phyloP scores from a whole-genome alignment of 2,888 invertebrate species.

The Euzetes globulus region DNA sequence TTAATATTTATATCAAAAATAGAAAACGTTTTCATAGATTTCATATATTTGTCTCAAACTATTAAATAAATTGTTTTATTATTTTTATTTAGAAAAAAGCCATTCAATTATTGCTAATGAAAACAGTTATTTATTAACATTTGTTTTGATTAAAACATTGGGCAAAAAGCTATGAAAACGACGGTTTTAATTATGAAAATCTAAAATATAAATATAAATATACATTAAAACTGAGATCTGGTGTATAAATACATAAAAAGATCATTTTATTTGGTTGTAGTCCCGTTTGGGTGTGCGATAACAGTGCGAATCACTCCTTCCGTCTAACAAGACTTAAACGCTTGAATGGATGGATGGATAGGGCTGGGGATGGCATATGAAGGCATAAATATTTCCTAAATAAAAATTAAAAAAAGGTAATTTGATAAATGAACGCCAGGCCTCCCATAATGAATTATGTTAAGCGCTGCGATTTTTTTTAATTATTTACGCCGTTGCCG shows the following conservation, averaged over 20 bases:
- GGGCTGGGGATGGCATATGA: background rate
- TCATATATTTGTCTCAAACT: no score
- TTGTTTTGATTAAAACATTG: background rate
- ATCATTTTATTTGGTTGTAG: background rate
- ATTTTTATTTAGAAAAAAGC: no score
- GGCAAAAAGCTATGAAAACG: background rate
- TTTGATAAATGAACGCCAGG: background rate
- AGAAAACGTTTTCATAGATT: no score
- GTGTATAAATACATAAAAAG: background rate
- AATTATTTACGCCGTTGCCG: background rate
- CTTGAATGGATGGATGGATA: background rate
- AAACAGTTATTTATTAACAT: background rate
- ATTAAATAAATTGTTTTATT: no score
- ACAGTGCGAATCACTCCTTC: constrained; percentile 20
- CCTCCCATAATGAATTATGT: constrained; percentile 5
- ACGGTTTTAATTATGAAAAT: background rate
- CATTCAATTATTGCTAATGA: background rate
- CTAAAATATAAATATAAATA: background rate
- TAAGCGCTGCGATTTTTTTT: background rate
- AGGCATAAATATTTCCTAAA: background rate
- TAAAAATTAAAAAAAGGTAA: background rate
- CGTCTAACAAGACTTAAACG: constrained; percentile 8
- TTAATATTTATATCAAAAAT: no score
- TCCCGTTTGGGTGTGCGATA: constrained; percentile 4
- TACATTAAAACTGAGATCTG: background rate